Percentiles rank a stretch among this genome's conserved stretches.
Evolutionary conservation across 2,888 invertebrate genomes (phyloP).

Genomic region (Andrena flavipes): DNA sequence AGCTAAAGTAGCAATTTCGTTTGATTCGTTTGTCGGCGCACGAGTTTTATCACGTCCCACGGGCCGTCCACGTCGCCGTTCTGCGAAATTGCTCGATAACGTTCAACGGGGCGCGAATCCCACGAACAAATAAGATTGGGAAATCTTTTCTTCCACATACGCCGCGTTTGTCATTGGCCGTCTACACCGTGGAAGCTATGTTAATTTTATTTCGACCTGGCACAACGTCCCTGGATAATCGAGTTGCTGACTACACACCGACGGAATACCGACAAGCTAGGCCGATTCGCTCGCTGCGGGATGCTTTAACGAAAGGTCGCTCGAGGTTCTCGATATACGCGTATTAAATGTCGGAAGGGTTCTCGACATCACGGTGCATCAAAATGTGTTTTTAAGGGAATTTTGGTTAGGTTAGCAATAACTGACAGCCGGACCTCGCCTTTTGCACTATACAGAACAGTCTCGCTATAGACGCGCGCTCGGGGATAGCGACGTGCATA

Average conservation of each 20-base stretch:
- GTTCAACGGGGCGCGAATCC: conserved; percentile 10
- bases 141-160: conserved; percentile 10
- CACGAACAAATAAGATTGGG: conserved; percentile 22
- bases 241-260: conserved; percentile 9
- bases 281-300: background rate
- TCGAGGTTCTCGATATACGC: background rate
- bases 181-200: background rate
- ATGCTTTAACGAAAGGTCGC: background rate
- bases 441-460: too few relatives aligned
- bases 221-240: conserved; percentile 19
- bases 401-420: too few relatives aligned
- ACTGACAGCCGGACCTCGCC: too few relatives aligned
- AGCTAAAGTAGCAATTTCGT: conserved; percentile 39
- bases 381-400: too few relatives aligned
- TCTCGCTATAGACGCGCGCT: too few relatives aligned
- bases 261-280: conserved; percentile 14
- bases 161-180: background rate
- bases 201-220: conserved; percentile 28
- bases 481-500: too few relatives aligned
- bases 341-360: background rate
- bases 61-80: conserved; percentile 14
- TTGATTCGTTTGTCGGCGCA: conserved; percentile 35
- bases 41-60: conserved; percentile 39
- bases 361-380: background rate
- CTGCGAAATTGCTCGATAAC: conserved; percentile 42